Conservation (phyloP, 2,113 vertebrate genomes). For the Cromileptes altivelis region DNA sequence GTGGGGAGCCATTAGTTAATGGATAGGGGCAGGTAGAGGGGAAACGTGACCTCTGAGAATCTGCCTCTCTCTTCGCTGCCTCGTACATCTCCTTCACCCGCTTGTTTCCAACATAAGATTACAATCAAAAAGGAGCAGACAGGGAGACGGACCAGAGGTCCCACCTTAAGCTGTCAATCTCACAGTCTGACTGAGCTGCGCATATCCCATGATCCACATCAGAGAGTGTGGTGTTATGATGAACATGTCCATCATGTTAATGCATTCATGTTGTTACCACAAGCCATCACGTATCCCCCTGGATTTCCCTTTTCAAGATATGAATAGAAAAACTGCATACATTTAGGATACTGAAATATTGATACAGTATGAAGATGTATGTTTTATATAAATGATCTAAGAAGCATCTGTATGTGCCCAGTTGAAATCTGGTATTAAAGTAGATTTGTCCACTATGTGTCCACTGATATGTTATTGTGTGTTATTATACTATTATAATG, state of each 20-base stretch:
- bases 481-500: too few species aligned
- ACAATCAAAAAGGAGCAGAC: slow-evolving; percentile 65
- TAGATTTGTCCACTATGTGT: neutral
- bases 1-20: slow-evolving; percentile 72
- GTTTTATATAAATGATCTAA: neutral
- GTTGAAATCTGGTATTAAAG: neutral
- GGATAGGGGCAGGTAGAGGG: slow-evolving; percentile 47
- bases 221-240: slow-evolving; percentile 33
- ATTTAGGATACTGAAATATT: slow-evolving; percentile 15
- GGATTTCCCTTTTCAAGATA: slow-evolving; percentile 8
- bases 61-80: slow-evolving; percentile 23
- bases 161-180: slow-evolving; percentile 70
- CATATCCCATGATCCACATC: slow-evolving; percentile 61
- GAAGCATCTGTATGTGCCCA: neutral
- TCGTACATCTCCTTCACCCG: neutral
- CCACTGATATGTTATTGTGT: too few species aligned
- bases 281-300: slow-evolving; percentile 14
- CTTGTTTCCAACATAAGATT: slow-evolving; percentile 52
- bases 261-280: slow-evolving; percentile 52
- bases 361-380: neutral
- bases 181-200: slow-evolving; percentile 36
- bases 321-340: slow-evolving; percentile 20
- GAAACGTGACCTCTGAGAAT: slow-evolving; percentile 57
- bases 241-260: slow-evolving; percentile 64
- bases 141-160: slow-evolving; percentile 51